Base-by-base conservation (phyloP, 2,797 vertebrate genomes). In the Sphenodon punctatus region DNA sequence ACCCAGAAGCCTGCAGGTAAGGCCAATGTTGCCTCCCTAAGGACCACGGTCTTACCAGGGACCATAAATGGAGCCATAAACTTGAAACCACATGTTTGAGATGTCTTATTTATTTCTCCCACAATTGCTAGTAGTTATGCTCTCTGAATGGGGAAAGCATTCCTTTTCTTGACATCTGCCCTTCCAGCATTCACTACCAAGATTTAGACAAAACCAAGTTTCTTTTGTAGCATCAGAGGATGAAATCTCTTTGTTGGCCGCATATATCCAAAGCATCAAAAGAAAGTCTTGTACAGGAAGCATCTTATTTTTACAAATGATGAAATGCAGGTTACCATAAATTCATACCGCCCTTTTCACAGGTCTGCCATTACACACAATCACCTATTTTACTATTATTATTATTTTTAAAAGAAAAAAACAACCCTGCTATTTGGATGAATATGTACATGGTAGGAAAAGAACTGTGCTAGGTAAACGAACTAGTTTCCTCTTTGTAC, bases 401-500 rank as follows among this genome's bases (percentile, higher is more conserved):
- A n/a, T 63, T 32, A 23, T 8, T 45, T 5, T 16, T 16, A 11
- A 16, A 25, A 4, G 34, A 19, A 11, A 34, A 34, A 17, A 22
- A 15, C 30, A 42, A 23, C 41, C 13, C 2, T 1, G 10, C 69
- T 32, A 8, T 34, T 34, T 4, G 34, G 53, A 25, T 5, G 3
- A 17, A 19, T 0, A 3, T n/a, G 39, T 60, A 12, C 41, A 5
- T 20, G 13, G 20, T 15, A 3, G 10, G 60, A 32, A 0, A 3
- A 27, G 34, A n/a, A 63, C 42, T 7, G 0, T 0, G 23, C 61
- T 6, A 1, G 41, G 53, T 17, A 51, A 17, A 7, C 30, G 2
- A 58, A 3, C 17, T 15, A 30, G 34, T 67, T 82, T 66, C 39
- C 10, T 1, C 30, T 3, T 32, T 25, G 58, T 46, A 23, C 27